Conservation (phyloP, 2,888 invertebrate genomes). For the Harpalus rubripes region DNA sequence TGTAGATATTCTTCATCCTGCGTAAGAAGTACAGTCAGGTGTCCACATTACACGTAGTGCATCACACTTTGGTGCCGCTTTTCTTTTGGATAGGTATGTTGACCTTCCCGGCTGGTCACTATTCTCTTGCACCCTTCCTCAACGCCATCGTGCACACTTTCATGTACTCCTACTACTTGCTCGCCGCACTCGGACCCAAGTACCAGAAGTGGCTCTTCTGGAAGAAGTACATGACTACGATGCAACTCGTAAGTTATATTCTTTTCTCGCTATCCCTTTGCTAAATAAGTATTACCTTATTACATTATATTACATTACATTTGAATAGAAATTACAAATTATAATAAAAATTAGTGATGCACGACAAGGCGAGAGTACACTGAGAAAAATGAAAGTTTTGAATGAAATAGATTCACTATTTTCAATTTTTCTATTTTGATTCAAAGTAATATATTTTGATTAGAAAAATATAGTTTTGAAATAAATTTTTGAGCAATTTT, state of each 20-base stretch:
- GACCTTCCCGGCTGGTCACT: neutral
- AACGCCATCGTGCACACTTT: conserved; percentile 92
- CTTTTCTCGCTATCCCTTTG: too few species aligned
- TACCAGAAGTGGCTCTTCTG: conserved; percentile 92
- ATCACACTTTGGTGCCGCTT: neutral
- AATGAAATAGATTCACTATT: too few species aligned
- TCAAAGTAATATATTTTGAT: too few species aligned
- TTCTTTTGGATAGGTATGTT: neutral
- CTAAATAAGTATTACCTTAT: too few species aligned
- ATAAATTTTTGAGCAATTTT: too few species aligned
- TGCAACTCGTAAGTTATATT: neutral
- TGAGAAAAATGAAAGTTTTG: too few species aligned
- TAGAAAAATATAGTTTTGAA: too few species aligned
- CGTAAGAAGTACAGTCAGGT: conserved; percentile 12
- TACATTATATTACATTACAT: too few species aligned
- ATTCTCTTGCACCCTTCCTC: conserved; percentile 88
- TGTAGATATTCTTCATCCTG: conserved; percentile 12
- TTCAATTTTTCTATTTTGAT: too few species aligned
- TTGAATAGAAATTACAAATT: too few species aligned
- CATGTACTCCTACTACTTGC: conserved; percentile 92
- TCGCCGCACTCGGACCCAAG: conserved; percentile 89
- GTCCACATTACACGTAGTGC: neutral
- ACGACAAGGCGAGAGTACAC: too few species aligned
- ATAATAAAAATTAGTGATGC: too few species aligned
- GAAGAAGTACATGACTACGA: conserved; percentile 76